Base-by-base conservation (phyloP, 2,888 invertebrate species). In the Artemia sp. region DNA sequence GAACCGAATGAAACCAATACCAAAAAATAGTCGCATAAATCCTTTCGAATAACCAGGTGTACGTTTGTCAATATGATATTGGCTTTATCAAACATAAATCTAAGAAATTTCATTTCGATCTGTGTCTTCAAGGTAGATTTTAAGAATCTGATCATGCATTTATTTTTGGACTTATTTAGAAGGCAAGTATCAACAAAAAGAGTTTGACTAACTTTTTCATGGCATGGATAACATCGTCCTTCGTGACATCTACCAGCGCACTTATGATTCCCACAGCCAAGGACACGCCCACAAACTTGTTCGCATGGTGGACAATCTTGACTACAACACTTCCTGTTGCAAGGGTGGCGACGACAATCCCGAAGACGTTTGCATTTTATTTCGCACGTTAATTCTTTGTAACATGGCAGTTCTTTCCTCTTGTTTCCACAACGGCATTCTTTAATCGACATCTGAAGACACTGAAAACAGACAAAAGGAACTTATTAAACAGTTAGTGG, bases 281-380 rank as follows among this genome's bases (percentile, higher is more conserved):
- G 79, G 0, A 85, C 85, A 75, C 87, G 87, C 53, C 88, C 88
- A 78, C 95, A 96, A 0, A 84, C 79, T 77, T 90, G 90, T 75
- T 90, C 90, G 77, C 92, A 92, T 0, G 86, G 85, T 8, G 87
- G 85, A 76, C 92, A 92, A 75, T 85, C 85, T 3, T 89, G 88
- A 78, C 88, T 86, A 78, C 92, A 93, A 76, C 92, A 93, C 85
- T 90, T 92, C 73, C 87, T 83, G 74, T 89, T 92, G 79, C 95
- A 96, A 0, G 85, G 82, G 81, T 96, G 95, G 75, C 88, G 87
- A 0, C 88, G 85, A 77, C 95, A 96, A 68, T 88, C 85, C 71
- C 87, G 84, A 74, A 85, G 82, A 52, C 85, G 85, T 74, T 87
- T 85, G 78, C 95, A 96, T 79, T 94, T 94, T 0, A 86, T 86